phyloP scores from a whole-genome alignment of 2,797 vertebrate species.

The Coilia nasus region DNA sequence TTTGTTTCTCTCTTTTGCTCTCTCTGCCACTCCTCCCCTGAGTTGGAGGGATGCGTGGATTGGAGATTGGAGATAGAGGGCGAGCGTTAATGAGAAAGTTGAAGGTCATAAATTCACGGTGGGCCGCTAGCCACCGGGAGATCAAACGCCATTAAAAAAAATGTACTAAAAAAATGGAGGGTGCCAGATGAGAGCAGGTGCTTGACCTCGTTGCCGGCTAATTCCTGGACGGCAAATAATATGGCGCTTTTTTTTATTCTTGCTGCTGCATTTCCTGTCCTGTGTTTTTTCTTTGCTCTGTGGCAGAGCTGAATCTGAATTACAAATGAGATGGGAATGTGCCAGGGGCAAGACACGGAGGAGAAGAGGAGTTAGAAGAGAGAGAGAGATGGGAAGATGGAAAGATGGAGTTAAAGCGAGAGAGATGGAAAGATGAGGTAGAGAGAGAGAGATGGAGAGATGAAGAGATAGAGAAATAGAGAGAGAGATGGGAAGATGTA shows the following conservation, averaged over 20 bases:
- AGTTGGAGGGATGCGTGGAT: background rate
- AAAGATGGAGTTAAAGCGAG: background rate
- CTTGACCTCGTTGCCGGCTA: constrained; percentile 70
- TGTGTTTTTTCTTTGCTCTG: constrained; percentile 7
- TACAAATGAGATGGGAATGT: constrained; percentile 68
- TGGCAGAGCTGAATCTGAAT: constrained; percentile 73
- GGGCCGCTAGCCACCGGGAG: constrained; percentile 57
- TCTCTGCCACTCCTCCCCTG: background rate
- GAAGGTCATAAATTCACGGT: constrained; percentile 67
- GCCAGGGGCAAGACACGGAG: constrained; percentile 47
- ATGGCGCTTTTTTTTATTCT: constrained; percentile 58
- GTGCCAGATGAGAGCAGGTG: constrained; percentile 61
- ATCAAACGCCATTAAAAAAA: constrained; percentile 67
- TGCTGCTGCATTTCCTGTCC: constrained; percentile 33
- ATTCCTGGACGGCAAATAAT: constrained; percentile 66
- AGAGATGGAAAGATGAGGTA: no score
- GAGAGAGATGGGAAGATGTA: background rate
- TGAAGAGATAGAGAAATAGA: constrained; percentile 12
- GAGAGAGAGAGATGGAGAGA: constrained; percentile 21
- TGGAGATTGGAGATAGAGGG: background rate
- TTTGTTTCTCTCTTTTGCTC: background rate
- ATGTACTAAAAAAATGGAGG: constrained; percentile 22
- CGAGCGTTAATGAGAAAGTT: constrained; percentile 56
- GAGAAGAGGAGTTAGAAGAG: constrained; percentile 29
- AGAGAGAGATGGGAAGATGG: background rate